Conservation (phyloP, 2,113 vertebrate species). For the Rhipidura dahli region DNA sequence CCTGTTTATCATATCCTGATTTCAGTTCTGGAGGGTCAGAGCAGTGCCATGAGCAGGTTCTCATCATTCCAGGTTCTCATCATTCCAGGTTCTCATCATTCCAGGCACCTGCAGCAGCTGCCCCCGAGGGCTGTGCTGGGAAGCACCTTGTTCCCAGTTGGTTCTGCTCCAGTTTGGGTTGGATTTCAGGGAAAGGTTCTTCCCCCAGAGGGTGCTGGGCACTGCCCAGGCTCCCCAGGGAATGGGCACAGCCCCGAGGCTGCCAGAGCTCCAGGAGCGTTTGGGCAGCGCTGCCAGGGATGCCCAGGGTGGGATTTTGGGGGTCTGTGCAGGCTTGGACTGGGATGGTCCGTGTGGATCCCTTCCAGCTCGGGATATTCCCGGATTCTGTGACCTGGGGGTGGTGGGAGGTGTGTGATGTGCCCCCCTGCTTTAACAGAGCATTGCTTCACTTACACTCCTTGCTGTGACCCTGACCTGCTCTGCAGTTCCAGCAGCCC, state of each 20-base stretch:
- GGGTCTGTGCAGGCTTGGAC: background rate
- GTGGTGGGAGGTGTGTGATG: background rate
- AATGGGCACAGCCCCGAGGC: background rate
- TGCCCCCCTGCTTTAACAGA: background rate
- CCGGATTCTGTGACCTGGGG: background rate
- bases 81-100: background rate
- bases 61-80: rapidly evolving
- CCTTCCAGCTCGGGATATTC: background rate
- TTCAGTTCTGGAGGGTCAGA: background rate
- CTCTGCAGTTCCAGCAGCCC: background rate
- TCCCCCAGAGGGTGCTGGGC: background rate
- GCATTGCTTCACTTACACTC: background rate
- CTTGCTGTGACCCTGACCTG: background rate
- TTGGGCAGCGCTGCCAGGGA: rapidly evolving
- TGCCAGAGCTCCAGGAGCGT: background rate
- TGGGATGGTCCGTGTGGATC: background rate
- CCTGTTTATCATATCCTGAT: rapidly evolving
- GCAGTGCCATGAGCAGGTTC: background rate
- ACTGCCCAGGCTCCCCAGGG: background rate
- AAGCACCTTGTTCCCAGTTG: rapidly evolving
- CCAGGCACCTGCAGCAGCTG: rapidly evolving
- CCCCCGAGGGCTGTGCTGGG: background rate
- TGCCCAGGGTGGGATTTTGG: background rate
- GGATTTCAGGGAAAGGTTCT: background rate
- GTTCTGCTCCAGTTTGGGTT: background rate